Conservation (phyloP, 2,888 invertebrate species). For the Pomacea canaliculata region DNA sequence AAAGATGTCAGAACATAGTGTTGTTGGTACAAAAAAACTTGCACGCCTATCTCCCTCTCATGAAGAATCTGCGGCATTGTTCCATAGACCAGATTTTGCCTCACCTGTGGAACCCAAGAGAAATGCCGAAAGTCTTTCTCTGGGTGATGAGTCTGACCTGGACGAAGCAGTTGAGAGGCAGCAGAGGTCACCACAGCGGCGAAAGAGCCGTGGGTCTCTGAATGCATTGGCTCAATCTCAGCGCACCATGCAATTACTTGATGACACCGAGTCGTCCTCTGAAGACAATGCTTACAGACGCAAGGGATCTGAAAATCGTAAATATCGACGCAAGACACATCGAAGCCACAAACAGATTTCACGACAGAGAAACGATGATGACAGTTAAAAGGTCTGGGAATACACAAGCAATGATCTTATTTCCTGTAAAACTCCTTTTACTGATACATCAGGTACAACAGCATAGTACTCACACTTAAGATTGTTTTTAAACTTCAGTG, state of each 20-base stretch:
- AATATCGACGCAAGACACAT: too few species aligned
- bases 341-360: too few species aligned
- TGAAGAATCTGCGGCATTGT: neutral
- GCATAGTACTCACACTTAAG: too few species aligned
- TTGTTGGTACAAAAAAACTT: neutral
- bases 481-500: too few species aligned
- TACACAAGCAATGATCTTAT: too few species aligned
- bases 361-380: too few species aligned
- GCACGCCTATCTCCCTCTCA: neutral
- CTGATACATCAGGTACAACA: too few species aligned
- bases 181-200: neutral
- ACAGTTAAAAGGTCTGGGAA: too few species aligned
- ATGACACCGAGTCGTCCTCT: neutral
- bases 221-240: neutral
- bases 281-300: neutral
- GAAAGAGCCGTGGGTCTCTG: neutral
- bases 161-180: conserved; percentile 6
- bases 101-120: neutral
- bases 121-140: too few species aligned
- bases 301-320: neutral
- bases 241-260: neutral
- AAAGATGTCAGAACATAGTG: conserved; percentile 22
- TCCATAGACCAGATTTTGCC: neutral
- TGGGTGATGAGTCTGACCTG: conserved; percentile 8
- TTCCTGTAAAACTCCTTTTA: too few species aligned